These are phyloP conservation scores for Parnassius glacialis DNA, from an alignment of 2,888 invertebrate species.

Conservation along the genomic window DNA sequence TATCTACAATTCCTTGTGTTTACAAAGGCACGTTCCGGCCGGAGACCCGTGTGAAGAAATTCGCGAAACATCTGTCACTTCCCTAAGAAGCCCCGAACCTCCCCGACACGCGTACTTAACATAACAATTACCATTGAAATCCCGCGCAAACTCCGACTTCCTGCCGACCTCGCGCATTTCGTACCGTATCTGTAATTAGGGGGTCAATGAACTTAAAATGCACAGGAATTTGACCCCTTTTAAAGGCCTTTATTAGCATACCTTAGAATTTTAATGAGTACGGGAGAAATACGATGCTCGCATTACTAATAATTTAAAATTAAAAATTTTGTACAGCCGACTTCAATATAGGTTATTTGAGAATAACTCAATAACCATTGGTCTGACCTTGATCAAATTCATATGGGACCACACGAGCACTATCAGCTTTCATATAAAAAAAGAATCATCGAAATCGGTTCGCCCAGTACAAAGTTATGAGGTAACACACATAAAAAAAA, in stretches of 20 bases:
- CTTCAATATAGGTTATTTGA: too few relatives aligned
- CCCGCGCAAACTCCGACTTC: constrained; percentile 22
- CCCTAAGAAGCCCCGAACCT: constrained; percentile 11
- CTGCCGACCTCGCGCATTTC: constrained; percentile 19
- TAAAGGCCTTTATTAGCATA: constrained; percentile 12
- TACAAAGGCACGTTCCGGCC: not conserved
- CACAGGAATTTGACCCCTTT: constrained; percentile 13
- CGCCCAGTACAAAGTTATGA: too few relatives aligned
- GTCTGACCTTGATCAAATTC: too few relatives aligned
- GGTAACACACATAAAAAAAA: too few relatives aligned
- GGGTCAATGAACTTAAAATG: constrained; percentile 19
- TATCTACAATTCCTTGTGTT: not conserved
- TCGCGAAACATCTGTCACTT: constrained; percentile 21
- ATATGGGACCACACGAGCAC: too few relatives aligned
- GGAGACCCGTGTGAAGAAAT: constrained; percentile 9
- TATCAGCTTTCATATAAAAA: too few relatives aligned
- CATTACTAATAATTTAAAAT: too few relatives aligned
- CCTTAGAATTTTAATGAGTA: not conserved
- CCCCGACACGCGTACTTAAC: constrained; percentile 20
- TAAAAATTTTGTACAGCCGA: too few relatives aligned
- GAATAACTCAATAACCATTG: too few relatives aligned
- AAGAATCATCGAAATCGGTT: too few relatives aligned
- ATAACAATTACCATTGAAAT: constrained; percentile 27
- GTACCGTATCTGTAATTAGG: constrained; percentile 17
- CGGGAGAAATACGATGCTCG: not conserved